Evolutionary conservation across 53 echinoderm and acorn worm genomes (phyloP).

Genomic region (Arbacia lixula): DNA sequence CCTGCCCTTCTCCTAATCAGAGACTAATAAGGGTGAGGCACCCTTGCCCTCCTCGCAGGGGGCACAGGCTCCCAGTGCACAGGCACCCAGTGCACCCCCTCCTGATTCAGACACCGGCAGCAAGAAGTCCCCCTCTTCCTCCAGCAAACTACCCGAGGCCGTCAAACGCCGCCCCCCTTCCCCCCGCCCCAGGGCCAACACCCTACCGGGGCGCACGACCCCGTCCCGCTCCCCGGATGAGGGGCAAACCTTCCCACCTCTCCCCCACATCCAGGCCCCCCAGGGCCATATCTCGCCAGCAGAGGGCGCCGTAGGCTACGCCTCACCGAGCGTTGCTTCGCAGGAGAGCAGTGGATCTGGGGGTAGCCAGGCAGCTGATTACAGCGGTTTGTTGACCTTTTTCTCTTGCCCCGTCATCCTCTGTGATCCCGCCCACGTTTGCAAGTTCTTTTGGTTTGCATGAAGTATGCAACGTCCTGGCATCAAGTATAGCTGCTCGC

Average conservation of each 20-base stretch:
- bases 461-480: background rate
- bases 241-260: slow-evolving; percentile 20
- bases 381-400: slow-evolving; percentile 86
- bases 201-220: slow-evolving; percentile 56
- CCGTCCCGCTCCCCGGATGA: slow-evolving; percentile 16
- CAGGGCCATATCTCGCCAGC: slow-evolving; percentile 34
- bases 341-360: slow-evolving; percentile 84
- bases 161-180: slow-evolving; percentile 65
- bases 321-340: slow-evolving; percentile 79
- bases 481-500: background rate
- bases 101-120: slow-evolving; percentile 9
- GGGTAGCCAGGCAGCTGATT: slow-evolving; percentile 73
- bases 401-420: background rate
- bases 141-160: slow-evolving; percentile 46
- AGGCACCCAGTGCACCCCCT: slow-evolving; percentile 20
- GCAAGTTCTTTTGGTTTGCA: too few species aligned
- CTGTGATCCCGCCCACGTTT: too few species aligned
- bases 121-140: slow-evolving; percentile 42
- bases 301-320: slow-evolving; percentile 50
- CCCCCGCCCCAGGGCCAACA: slow-evolving; percentile 67
- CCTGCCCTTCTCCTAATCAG: slow-evolving; percentile 20
- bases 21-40: slow-evolving; percentile 43
- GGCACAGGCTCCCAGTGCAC: slow-evolving; percentile 6
- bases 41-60: slow-evolving; percentile 31
- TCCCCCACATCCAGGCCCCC: slow-evolving; percentile 34